Percentiles rank a stretch among this genome's conserved stretches.
These are phyloP conservation scores for Platynereis dumerilii DNA, from an alignment of 2,888 invertebrate genomes.

Conservation along the genomic window DNA sequence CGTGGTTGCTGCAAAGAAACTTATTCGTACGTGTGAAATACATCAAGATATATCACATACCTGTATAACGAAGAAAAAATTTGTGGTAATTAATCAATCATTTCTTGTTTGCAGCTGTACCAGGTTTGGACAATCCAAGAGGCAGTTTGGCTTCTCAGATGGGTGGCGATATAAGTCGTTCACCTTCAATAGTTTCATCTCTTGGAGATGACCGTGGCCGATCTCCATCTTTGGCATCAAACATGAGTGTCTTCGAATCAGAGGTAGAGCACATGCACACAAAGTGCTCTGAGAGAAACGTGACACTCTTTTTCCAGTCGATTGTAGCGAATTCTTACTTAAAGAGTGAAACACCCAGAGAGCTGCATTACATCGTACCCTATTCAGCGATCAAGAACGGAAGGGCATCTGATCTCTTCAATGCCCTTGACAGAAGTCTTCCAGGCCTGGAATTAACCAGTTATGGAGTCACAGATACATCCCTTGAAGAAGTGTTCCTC, in stretches of 20 bases:
- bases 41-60: neutral
- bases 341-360: slow-evolving; percentile 47
- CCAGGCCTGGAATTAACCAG: slow-evolving; percentile 18
- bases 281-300: slow-evolving; percentile 43
- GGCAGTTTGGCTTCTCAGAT: no score
- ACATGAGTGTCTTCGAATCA: no score
- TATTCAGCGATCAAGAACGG: slow-evolving; percentile 59
- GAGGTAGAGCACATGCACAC: slow-evolving; percentile 11
- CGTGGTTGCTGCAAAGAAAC: slow-evolving; percentile 37
- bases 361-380: slow-evolving; percentile 53
- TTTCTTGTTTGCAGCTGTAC: no score
- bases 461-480: slow-evolving; percentile 20
- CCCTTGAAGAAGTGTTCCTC: slow-evolving; percentile 44
- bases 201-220: no score
- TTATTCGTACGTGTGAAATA: slow-evolving; percentile 6
- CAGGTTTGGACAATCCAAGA: no score
- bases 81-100: no score
- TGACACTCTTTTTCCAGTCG: slow-evolving; percentile 51
- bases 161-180: no score
- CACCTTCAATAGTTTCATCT: no score
- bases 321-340: slow-evolving; percentile 53
- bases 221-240: no score
- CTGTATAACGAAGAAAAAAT: no score
- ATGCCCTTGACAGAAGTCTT: slow-evolving; percentile 15
- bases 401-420: slow-evolving; percentile 43